Evolutionary conservation across 2,888 invertebrate species (phyloP).

Genomic region (Gastracanthus pulcherrimus): DNA sequence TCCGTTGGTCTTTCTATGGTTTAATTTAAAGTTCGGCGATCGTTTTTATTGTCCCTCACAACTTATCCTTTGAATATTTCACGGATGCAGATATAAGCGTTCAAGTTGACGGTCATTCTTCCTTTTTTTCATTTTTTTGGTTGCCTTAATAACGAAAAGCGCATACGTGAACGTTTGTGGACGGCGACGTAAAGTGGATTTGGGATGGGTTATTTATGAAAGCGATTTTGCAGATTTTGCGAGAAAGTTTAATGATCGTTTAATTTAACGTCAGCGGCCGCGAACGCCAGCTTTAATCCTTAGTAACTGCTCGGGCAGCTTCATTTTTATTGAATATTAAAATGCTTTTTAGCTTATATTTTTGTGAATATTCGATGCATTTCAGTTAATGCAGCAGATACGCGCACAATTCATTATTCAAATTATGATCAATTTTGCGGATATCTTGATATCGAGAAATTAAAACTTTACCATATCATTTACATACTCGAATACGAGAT

Average conservation of each 20-base stretch:
- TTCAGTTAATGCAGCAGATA: neutral
- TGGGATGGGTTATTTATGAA: conserved; percentile 28
- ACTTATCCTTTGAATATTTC: conserved; percentile 35
- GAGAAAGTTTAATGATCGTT: conserved; percentile 37
- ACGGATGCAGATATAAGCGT: neutral
- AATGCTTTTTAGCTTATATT: no score
- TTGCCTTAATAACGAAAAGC: neutral
- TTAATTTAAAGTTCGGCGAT: no score
- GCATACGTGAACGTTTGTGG: neutral
- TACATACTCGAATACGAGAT: neutral
- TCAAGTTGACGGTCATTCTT: no score
- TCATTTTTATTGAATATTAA: conserved; percentile 30
- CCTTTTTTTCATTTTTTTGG: no score
- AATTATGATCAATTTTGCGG: neutral
- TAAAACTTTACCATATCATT: neutral
- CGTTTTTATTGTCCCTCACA: no score
- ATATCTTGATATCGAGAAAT: neutral
- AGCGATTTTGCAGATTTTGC: conserved; percentile 21
- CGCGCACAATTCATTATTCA: neutral
- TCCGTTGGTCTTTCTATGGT: no score
- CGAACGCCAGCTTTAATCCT: neutral
- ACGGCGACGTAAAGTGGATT: conserved; percentile 2
- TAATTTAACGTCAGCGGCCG: conserved; percentile 37
- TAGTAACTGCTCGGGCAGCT: neutral
- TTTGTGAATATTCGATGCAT: no score